Evolutionary conservation across 1,140 invertebrate species (phyloP).

Genomic region (Bombus turneri): DNA sequence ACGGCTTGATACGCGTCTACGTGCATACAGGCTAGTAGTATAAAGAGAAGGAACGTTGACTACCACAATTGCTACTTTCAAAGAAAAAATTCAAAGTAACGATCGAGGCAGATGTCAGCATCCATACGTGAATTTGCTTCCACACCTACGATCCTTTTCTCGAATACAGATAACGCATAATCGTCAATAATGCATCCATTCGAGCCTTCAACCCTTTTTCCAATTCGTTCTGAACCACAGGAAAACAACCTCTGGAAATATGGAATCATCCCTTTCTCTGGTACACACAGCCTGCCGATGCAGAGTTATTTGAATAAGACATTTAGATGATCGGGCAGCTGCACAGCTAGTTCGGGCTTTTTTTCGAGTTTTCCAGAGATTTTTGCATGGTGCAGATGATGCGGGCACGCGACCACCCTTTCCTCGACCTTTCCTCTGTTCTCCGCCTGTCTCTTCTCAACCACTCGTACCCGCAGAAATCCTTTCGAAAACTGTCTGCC

Average conservation of each 20-base stretch:
- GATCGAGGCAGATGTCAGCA: slow-evolving; percentile 66
- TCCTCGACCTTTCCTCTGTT: background rate
- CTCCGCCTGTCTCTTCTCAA: background rate
- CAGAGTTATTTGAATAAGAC: slow-evolving; percentile 75
- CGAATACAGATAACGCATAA: slow-evolving; percentile 37
- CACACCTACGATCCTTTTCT: slow-evolving; percentile 49
- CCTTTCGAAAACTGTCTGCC: slow-evolving; percentile 63
- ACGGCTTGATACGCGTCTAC: slow-evolving; percentile 49
- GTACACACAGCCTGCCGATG: background rate
- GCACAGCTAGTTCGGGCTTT: slow-evolving; percentile 47
- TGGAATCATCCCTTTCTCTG: slow-evolving; percentile 49
- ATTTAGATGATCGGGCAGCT: slow-evolving; percentile 59
- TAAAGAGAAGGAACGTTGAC: slow-evolving; percentile 33
- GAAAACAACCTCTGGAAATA: slow-evolving; percentile 58
- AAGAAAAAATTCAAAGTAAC: slow-evolving; percentile 63
- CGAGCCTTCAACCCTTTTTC: slow-evolving; percentile 65
- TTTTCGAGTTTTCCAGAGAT: slow-evolving; percentile 70
- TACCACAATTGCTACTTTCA: slow-evolving; percentile 55
- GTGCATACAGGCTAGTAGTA: slow-evolving; percentile 28
- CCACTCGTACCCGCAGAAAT: slow-evolving; percentile 53
- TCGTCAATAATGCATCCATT: slow-evolving; percentile 56
- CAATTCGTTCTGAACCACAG: slow-evolving; percentile 17
- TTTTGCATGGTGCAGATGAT: slow-evolving; percentile 73
- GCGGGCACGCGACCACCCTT: slow-evolving; percentile 74
- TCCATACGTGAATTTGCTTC: slow-evolving; percentile 32